Evolutionary conservation across 1,140 invertebrate genomes (phyloP).

Genomic region (Bilobella aurantiaca): DNA sequence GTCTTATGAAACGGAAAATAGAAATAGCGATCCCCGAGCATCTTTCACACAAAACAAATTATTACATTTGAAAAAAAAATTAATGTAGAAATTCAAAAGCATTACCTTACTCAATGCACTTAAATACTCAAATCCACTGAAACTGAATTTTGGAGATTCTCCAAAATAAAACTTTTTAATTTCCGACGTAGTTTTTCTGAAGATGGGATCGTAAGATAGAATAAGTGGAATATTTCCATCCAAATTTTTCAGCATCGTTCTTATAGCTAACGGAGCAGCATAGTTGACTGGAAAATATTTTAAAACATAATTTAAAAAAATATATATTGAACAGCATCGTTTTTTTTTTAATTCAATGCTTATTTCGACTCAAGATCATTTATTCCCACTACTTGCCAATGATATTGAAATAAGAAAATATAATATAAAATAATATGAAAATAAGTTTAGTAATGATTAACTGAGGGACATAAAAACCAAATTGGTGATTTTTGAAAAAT

Average conservation of each 20-base stretch:
- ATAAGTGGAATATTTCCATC: not conserved
- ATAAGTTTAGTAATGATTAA: too few relatives aligned
- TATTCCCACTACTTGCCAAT: too few relatives aligned
- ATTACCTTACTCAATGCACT: not conserved
- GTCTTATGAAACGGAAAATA: slow-evolving; percentile 11
- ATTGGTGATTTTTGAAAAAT: too few relatives aligned
- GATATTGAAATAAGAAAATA: too few relatives aligned
- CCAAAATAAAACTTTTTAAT: slow-evolving; percentile 6
- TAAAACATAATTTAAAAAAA: not conserved
- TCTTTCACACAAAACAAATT: slow-evolving; percentile 7
- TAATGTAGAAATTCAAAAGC: not conserved
- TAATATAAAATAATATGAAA: too few relatives aligned
- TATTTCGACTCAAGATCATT: not conserved
- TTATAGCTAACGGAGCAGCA: not conserved
- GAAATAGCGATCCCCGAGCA: slow-evolving; percentile 9
- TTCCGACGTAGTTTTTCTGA: not conserved
- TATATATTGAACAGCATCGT: not conserved
- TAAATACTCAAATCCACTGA: slow-evolving; percentile 4
- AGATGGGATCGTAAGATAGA: not conserved
- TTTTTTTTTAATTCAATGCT: not conserved
- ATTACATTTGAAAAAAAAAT: not conserved
- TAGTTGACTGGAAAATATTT: slow-evolving; percentile 11
- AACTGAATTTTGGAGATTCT: not conserved
- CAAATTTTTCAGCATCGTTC: slow-evolving; percentile 1
- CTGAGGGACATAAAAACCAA: too few relatives aligned